Evolutionary conservation across 2,113 vertebrate genomes (phyloP), one percentile per base, ranked within the genome.

Genomic region (Corynorhinus townsendii): DNA sequence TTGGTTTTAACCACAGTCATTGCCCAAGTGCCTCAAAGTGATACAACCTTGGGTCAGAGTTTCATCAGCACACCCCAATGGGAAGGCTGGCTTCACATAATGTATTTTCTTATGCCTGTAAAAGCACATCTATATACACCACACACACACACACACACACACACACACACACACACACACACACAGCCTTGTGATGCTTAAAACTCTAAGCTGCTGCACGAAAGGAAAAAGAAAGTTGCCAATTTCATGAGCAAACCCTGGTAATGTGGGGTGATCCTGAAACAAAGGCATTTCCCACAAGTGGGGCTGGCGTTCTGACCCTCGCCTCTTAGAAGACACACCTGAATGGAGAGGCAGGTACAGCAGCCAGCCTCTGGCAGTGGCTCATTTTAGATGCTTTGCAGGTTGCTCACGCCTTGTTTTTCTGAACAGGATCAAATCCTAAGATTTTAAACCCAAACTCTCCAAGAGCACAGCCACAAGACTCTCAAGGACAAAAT

Each of bases 371-470:
- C 92, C 84, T 87, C 84, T 59, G 85, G 92, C 81, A 56, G 43
- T 0, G 35, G 79, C 87, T 97, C 85, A 94, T 96, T 97, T 94
- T 8, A 77, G 84, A 97, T 95, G 93, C 96, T 94, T 83, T 1
- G 26, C 90, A 56, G 95, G 86, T 86, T 86, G 52, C 71, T 38
- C 88, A 35, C 1, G 79, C 40, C 68, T 83, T 64, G 45, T 89
- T 89, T 79, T 94, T 84, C 69, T 80, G 40, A 73, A 79, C 91
- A 88, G 62, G 80, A 97, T 97, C 93, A 97, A 97, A 97, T 89
- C 93, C 94, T 90, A 66, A 97, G 91, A 92, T 95, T 97, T 96
- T 96, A 95, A 97, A 96, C 71, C 17, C 4, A 96, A 97, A 95
- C 87, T 9, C 86, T 95, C 93, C 88, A 90, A 92, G 94, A 94